A percentile compares a stretch with the other conserved stretches of the same genome.
phyloP scores from a whole-genome alignment of 2,797 vertebrate genomes.

The Masticophis lateralis region DNA sequence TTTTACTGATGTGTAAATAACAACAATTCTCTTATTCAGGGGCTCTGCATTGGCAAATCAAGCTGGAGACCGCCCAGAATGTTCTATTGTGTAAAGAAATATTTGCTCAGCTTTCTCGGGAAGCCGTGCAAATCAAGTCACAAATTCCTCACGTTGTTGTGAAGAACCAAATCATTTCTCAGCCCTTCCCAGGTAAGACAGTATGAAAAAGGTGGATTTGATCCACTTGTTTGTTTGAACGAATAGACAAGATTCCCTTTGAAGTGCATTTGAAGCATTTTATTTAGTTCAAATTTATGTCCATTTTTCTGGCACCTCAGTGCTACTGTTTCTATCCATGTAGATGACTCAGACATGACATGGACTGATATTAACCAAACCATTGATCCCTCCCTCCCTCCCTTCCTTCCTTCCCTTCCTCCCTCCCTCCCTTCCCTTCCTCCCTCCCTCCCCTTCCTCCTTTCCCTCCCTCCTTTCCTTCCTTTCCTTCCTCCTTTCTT shows the following conservation, averaged over 20 bases:
- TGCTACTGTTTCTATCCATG: neutral
- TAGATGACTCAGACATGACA: neutral
- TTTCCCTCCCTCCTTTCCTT: too few species aligned
- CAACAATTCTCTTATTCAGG: conserved; percentile 68
- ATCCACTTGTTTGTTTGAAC: neutral
- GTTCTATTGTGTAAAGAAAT: conserved; percentile 98
- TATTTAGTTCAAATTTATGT: neutral
- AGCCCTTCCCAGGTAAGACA: conserved; percentile 90
- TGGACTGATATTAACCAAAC: neutral
- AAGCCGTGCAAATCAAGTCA: conserved; percentile 98
- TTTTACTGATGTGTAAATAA: neutral
- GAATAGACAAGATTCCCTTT: neutral
- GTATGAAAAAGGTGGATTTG: neutral
- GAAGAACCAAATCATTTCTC: conserved; percentile 98
- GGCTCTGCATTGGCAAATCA: conserved; percentile 89
- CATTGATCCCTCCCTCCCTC: neutral
- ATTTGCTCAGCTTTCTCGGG: conserved; percentile 94
- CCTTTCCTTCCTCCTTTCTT: too few species aligned
- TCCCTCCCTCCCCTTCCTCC: too few species aligned
- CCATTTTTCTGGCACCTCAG: neutral
- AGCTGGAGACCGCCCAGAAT: conserved; percentile 93
- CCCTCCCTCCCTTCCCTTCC: too few species aligned
- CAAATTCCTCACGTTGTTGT: conserved; percentile 98
- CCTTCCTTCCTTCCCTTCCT: too few species aligned
- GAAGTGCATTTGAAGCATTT: neutral